Evolutionary conservation across 2,888 invertebrate genomes (phyloP).

Genomic region (Andrena praecox): DNA sequence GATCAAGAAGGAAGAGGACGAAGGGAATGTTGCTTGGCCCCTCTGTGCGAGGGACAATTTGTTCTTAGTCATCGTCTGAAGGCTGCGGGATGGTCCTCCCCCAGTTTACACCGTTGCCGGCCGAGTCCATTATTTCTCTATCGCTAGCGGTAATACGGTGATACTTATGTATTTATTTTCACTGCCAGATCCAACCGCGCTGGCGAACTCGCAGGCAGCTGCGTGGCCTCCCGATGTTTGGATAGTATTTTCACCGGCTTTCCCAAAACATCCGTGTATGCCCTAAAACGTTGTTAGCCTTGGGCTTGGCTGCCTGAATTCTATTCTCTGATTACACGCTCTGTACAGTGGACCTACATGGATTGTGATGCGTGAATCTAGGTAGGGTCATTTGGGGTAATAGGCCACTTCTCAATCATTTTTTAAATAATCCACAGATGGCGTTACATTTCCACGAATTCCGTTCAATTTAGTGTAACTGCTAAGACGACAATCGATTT

Average conservation of each 20-base stretch:
- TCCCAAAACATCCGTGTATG: neutral
- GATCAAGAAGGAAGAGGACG: slow-evolving; percentile 12
- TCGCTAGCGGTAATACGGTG: slow-evolving; percentile 12
- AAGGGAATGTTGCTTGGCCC: slow-evolving; percentile 44
- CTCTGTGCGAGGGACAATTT: slow-evolving; percentile 47
- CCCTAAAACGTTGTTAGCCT: slow-evolving; percentile 6
- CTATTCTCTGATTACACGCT: neutral
- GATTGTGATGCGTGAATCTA: too few species aligned
- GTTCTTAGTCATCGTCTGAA: slow-evolving; percentile 58
- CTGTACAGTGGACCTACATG: too few species aligned
- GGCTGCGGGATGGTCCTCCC: slow-evolving; percentile 19
- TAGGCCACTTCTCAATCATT: too few species aligned
- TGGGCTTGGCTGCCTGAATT: neutral
- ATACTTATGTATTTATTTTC: slow-evolving; percentile 46
- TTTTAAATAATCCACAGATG: too few species aligned
- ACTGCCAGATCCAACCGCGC: neutral
- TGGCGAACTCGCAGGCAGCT: neutral
- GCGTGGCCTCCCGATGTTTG: neutral
- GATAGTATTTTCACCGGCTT: slow-evolving; percentile 24
- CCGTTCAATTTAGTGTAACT: too few species aligned
- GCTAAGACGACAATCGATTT: too few species aligned
- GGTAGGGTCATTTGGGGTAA: too few species aligned
- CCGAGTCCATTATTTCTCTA: slow-evolving; percentile 48
- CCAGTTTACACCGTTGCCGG: slow-evolving; percentile 32
- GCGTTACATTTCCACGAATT: too few species aligned